phyloP scores from a whole-genome alignment of 2,888 invertebrate species.

The Noctua pronuba region DNA sequence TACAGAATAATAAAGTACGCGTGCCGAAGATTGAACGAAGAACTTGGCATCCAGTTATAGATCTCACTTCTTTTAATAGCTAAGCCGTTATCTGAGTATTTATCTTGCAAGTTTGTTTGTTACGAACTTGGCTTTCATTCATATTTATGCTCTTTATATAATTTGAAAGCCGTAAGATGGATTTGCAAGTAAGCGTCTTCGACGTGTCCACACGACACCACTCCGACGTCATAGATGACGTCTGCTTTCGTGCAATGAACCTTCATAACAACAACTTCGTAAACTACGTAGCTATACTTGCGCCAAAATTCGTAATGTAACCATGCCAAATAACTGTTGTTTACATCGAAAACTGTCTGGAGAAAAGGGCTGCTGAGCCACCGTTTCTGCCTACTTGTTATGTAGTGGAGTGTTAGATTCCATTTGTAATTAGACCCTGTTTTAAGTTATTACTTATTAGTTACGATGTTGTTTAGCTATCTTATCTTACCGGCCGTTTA shows the following conservation, averaged over 20 bases:
- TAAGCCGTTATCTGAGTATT: background rate
- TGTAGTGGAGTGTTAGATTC: background rate
- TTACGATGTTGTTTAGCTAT: background rate
- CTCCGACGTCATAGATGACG: conserved; percentile 45
- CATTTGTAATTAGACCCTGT: background rate
- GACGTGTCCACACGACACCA: conserved; percentile 34
- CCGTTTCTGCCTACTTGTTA: background rate
- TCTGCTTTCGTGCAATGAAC: conserved; percentile 45
- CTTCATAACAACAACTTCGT: conserved; percentile 25
- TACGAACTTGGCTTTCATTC: background rate
- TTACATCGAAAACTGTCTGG: conserved; percentile 11
- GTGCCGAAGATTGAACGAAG: background rate
- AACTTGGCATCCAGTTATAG: background rate
- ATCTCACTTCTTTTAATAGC: background rate
- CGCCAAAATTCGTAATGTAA: conserved; percentile 27
- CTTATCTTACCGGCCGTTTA: background rate
- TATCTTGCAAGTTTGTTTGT: background rate
- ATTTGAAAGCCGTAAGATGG: conserved; percentile 13
- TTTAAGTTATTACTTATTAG: background rate
- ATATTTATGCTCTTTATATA: background rate
- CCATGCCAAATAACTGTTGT: conserved; percentile 21
- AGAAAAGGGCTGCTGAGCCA: background rate
- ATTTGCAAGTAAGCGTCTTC: conserved; percentile 14
- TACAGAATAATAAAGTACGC: background rate
- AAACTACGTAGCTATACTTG: conserved; percentile 35